Conservation (phyloP, 1,140 invertebrate genomes). For the Battus philenor region DNA sequence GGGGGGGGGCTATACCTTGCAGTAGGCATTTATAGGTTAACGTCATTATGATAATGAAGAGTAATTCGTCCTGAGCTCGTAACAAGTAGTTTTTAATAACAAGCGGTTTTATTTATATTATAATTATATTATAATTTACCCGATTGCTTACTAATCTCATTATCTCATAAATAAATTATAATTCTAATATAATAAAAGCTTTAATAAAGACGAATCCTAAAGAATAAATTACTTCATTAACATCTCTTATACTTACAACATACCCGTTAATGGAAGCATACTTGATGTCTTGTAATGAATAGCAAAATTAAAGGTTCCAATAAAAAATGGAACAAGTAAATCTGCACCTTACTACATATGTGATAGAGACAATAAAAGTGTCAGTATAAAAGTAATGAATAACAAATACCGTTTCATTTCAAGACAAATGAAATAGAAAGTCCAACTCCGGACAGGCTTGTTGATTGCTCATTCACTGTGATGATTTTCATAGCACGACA, state of each 20-base stretch:
- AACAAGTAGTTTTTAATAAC: no score
- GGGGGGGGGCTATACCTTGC: no score
- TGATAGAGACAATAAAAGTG: no score
- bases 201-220: conserved; percentile 3
- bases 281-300: conserved; percentile 29
- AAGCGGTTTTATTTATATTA: no score
- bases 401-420: background rate
- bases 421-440: conserved; percentile 37
- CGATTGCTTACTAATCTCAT: no score
- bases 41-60: no score
- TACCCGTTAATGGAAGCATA: conserved; percentile 27
- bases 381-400: background rate
- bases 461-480: conserved; percentile 25
- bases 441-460: conserved; percentile 20
- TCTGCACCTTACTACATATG: background rate
- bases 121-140: no score
- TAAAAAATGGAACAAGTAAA: background rate
- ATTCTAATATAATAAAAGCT: background rate
- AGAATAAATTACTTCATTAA: conserved; percentile 24
- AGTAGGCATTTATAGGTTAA: no score
- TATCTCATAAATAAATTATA: background rate
- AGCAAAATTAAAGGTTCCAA: background rate
- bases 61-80: no score
- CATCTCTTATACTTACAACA: conserved; percentile 24
- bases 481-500: conserved; percentile 20